These are phyloP conservation scores for Amyelois transitella DNA, from an alignment of 1,140 invertebrate species.

Conservation along the genomic window DNA sequence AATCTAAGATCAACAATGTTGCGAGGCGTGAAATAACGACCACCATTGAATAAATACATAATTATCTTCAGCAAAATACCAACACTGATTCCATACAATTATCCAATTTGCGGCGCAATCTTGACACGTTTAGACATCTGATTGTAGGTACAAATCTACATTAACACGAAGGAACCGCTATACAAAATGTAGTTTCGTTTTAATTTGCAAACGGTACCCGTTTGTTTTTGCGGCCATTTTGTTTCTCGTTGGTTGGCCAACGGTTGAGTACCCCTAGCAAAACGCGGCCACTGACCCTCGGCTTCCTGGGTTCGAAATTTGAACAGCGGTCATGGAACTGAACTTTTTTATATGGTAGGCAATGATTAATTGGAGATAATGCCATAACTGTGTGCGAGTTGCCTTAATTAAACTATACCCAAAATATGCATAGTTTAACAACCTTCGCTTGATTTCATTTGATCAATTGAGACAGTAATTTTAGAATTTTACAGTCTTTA, in stretches of 20 bases:
- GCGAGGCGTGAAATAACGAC: slow-evolving; percentile 8
- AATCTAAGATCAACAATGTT: slow-evolving; percentile 5
- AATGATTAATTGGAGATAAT: background rate
- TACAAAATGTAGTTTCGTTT: background rate
- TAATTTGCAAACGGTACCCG: slow-evolving; percentile 6
- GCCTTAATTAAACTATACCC: too few species aligned
- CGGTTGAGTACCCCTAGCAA: slow-evolving; percentile 11
- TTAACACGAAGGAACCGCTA: slow-evolving; percentile 4
- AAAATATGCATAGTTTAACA: too few species aligned
- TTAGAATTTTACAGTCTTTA: too few species aligned
- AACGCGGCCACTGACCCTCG: slow-evolving; percentile 11
- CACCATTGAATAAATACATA: background rate
- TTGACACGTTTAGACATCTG: slow-evolving; percentile 11
- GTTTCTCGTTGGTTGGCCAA: slow-evolving; percentile 11
- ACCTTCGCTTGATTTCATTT: too few species aligned
- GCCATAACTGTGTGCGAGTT: background rate
- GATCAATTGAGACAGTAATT: too few species aligned
- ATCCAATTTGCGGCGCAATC: slow-evolving; percentile 32
- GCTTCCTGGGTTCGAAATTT: slow-evolving; percentile 16
- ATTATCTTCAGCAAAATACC: slow-evolving; percentile 11
- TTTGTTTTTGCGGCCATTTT: slow-evolving; percentile 3
- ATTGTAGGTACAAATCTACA: background rate
- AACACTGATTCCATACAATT: slow-evolving; percentile 28
- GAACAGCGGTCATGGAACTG: slow-evolving; percentile 15
- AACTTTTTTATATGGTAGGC: background rate